phyloP scores from a whole-genome alignment of 2,113 vertebrate genomes.

The Charadrius vociferus region DNA sequence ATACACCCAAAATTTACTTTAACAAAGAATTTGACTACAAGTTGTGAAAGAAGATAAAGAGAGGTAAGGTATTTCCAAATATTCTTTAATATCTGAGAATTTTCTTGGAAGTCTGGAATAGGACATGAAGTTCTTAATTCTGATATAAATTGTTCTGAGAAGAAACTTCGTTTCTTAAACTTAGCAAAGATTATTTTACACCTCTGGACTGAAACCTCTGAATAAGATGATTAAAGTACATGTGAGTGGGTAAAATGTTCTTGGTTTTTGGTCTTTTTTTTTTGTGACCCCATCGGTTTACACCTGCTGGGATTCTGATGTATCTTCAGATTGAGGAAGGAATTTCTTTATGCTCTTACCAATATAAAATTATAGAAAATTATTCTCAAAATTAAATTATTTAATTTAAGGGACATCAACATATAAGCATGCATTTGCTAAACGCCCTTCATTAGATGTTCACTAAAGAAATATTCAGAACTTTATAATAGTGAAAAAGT shows the following conservation, averaged over 20 bases:
- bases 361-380: background rate
- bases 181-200: accelerated
- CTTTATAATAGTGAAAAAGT: background rate
- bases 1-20: background rate
- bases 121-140: background rate
- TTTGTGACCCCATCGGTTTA: background rate
- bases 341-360: background rate
- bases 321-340: background rate
- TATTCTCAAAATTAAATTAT: background rate
- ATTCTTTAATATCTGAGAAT: background rate
- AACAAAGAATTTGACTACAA: background rate
- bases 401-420: background rate
- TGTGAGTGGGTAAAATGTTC: background rate
- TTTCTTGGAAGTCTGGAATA: background rate
- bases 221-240: background rate
- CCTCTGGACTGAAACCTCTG: background rate
- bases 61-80: background rate
- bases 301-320: background rate
- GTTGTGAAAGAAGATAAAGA: background rate
- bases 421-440: background rate
- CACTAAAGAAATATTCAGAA: background rate
- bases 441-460: background rate
- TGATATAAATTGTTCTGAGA: background rate
- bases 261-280: no score
- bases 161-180: background rate